Conservation (phyloP, 1,140 invertebrate species). For the Diorhabda sublineata region DNA sequence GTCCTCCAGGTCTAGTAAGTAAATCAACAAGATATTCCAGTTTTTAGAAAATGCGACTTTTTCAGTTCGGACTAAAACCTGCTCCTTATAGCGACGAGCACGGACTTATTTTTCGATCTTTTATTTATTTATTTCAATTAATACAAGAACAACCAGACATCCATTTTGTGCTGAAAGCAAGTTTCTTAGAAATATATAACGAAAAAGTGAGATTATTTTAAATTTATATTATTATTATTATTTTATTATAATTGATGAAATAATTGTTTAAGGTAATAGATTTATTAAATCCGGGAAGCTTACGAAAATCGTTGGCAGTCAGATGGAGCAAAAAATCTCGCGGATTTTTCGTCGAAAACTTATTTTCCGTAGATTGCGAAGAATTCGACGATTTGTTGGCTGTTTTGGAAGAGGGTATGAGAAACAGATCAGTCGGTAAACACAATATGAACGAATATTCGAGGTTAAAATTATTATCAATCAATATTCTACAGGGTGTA, state of each 20-base stretch:
- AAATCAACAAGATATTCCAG: not conserved
- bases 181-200: conserved; percentile 94
- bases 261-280: conserved; percentile 75
- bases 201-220: conserved; percentile 69
- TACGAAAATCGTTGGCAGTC: conserved; percentile 76
- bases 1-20: conserved; percentile 78
- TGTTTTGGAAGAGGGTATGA: conserved; percentile 92
- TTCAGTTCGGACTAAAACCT: conserved; percentile 60
- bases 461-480: conserved; percentile 49
- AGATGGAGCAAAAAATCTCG: conserved; percentile 88
- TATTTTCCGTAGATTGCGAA: conserved; percentile 91
- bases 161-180: conserved; percentile 86
- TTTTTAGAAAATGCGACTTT: conserved; percentile 11
- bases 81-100: conserved; percentile 65
- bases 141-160: conserved; percentile 69
- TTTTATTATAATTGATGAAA: not conserved
- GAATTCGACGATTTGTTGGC: conserved; percentile 90
- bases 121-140: conserved; percentile 84
- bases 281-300: conserved; percentile 82
- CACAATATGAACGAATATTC: conserved; percentile 97
- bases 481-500: not conserved
- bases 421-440: conserved; percentile 76
- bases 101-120: conserved; percentile 83
- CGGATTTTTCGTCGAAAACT: conserved; percentile 93
- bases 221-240: not conserved